phyloP scores from a whole-genome alignment of 1,140 invertebrate genomes.

The Triops longicaudatus region DNA sequence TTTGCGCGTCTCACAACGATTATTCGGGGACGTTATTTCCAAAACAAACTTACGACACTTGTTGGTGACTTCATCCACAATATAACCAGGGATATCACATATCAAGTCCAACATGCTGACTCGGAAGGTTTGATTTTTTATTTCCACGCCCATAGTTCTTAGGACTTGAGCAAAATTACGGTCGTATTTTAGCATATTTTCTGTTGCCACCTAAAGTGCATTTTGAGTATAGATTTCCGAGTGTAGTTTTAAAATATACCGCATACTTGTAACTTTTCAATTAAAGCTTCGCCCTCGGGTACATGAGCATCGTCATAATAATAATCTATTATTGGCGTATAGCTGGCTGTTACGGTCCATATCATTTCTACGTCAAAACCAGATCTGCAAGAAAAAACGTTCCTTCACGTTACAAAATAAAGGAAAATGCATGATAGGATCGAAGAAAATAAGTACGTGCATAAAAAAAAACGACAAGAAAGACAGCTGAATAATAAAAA shows the following conservation, averaged over 20 bases:
- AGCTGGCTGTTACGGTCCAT: slow-evolving; percentile 25
- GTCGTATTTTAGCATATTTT: slow-evolving; percentile 20
- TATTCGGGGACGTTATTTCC: background rate
- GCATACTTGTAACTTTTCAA: slow-evolving; percentile 25
- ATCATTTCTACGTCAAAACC: slow-evolving; percentile 16
- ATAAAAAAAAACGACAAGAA: background rate
- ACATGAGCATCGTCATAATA: slow-evolving; percentile 27
- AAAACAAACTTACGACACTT: slow-evolving; percentile 26
- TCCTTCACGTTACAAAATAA: background rate
- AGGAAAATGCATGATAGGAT: background rate
- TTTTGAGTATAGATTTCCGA: background rate
- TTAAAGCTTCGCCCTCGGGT: slow-evolving; percentile 26
- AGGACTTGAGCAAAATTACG: slow-evolving; percentile 14
- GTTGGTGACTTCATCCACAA: slow-evolving; percentile 25
- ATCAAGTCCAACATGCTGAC: slow-evolving; percentile 25
- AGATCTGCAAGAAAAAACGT: background rate
- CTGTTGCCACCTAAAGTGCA: slow-evolving; percentile 21
- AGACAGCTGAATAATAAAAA: background rate
- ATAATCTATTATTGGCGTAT: slow-evolving; percentile 24
- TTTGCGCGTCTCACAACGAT: background rate
- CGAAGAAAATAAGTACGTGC: background rate
- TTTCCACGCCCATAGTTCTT: background rate
- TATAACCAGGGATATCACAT: slow-evolving; percentile 20
- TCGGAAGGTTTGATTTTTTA: slow-evolving; percentile 19
- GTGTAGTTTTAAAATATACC: background rate